Evolutionary conservation across 2,888 invertebrate species (phyloP).

Genomic region (Rutpela maculata): DNA sequence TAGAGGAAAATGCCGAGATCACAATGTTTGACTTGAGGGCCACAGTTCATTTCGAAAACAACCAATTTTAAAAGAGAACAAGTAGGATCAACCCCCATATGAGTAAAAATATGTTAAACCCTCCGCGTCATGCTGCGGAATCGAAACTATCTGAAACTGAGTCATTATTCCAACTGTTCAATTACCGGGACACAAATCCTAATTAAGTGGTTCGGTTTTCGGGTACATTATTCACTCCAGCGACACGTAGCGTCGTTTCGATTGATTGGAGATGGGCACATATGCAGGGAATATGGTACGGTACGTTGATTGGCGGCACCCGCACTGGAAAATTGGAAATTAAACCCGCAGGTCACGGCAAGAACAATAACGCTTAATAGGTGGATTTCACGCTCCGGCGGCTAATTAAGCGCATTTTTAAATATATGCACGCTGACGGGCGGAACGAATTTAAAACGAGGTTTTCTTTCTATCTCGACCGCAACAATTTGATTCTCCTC

Average conservation of each 20-base stretch:
- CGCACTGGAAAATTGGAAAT: slow-evolving; percentile 31
- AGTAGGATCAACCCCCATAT: too few species aligned
- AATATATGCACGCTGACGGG: not conserved
- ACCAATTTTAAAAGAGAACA: too few species aligned
- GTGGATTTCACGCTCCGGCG: slow-evolving; percentile 9
- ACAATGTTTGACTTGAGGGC: too few species aligned
- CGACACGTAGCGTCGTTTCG: slow-evolving; percentile 16
- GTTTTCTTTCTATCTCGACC: not conserved
- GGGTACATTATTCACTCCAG: slow-evolving; percentile 26
- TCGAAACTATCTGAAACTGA: not conserved
- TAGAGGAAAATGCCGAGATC: too few species aligned
- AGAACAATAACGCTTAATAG: slow-evolving; percentile 20
- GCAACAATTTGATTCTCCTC: not conserved
- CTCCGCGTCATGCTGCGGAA: not conserved
- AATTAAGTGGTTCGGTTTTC: slow-evolving; percentile 31
- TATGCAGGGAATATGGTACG: slow-evolving; percentile 16
- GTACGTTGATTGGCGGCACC: slow-evolving; percentile 1
- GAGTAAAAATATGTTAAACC: not conserved
- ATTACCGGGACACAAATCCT: slow-evolving; percentile 34
- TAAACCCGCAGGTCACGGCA: slow-evolving; percentile 14
- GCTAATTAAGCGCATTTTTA: slow-evolving; percentile 6
- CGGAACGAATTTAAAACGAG: not conserved
- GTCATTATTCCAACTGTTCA: slow-evolving; percentile 14
- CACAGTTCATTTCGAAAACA: too few species aligned
- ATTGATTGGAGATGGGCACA: slow-evolving; percentile 34